These are phyloP conservation scores for Thamnophis elegans DNA, from an alignment of 2,797 vertebrate genomes.

Conservation along the genomic window DNA sequence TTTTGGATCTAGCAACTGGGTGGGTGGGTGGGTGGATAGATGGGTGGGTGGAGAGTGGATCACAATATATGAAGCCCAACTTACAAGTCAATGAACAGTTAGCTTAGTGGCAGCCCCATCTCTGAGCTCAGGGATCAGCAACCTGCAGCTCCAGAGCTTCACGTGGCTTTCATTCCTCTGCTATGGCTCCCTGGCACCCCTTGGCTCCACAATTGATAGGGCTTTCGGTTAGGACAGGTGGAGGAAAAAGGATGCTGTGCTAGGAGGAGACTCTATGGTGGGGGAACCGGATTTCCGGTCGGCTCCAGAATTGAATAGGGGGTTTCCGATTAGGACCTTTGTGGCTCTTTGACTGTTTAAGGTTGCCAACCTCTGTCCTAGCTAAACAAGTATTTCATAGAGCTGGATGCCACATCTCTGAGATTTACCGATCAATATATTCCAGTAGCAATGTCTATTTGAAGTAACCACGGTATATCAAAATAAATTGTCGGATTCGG, in stretches of 20 bases:
- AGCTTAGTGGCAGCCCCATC: not conserved
- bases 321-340: no score
- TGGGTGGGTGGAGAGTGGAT: not conserved
- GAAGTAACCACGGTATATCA: conserved; percentile 64
- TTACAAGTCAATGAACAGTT: not conserved
- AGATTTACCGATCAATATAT: not conserved
- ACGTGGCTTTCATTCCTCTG: no score
- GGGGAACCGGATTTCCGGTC: no score
- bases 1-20: not conserved
- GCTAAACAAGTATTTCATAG: not conserved
- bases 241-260: no score
- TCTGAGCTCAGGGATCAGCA: not conserved
- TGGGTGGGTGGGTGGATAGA: not conserved
- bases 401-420: not conserved
- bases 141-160: no score
- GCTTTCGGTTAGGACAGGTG: no score
- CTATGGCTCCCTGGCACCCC: no score
- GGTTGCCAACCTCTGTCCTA: not conserved
- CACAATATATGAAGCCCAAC: not conserved
- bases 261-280: no score
- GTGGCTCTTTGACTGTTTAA: no score
- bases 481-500: conserved; percentile 46
- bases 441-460: conserved; percentile 60
- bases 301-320: no score
- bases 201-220: no score